These are phyloP conservation scores for Caerostris extrusa DNA, from an alignment of 1,140 invertebrate genomes.

Conservation along the genomic window DNA sequence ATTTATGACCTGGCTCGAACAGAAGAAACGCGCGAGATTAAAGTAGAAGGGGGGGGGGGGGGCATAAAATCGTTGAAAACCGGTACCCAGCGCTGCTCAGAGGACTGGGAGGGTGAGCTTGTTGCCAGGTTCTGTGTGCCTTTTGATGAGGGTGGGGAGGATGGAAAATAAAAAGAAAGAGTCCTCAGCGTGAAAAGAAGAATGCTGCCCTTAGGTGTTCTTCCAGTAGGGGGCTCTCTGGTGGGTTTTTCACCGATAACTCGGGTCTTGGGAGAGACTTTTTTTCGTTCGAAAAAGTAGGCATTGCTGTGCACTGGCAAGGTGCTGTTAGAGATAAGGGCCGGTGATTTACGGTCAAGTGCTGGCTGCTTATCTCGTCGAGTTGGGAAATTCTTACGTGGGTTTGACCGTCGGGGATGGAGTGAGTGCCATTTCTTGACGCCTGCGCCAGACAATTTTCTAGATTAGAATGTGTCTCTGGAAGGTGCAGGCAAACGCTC, in stretches of 20 bases:
- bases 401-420: not conserved
- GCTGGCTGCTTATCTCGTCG: slow-evolving; percentile 3
- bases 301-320: not conserved
- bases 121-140: not conserved
- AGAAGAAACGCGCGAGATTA: not conserved
- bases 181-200: slow-evolving; percentile 25
- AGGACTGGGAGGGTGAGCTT: not conserved
- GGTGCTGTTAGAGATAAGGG: not conserved
- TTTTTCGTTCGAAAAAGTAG: not conserved
- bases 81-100: slow-evolving; percentile 31
- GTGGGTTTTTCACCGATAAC: slow-evolving; percentile 29
- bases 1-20: slow-evolving; percentile 63
- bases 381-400: not conserved
- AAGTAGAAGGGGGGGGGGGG: not conserved
- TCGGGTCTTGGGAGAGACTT: not conserved
- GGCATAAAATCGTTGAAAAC: slow-evolving; percentile 59
- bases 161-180: not conserved
- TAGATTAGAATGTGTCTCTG: not conserved
- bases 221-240: not conserved
- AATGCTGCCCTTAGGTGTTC: not conserved
- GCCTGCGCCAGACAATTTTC: not conserved
- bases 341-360: not conserved
- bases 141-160: slow-evolving; percentile 1
- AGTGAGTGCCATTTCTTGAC: not conserved
- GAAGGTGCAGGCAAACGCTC: not conserved